Percentiles rank a stretch among this genome's conserved stretches.
These are phyloP conservation scores for Aspidoscelis tigris DNA, from an alignment of 2,113 vertebrate genomes.

Conservation along the genomic window DNA sequence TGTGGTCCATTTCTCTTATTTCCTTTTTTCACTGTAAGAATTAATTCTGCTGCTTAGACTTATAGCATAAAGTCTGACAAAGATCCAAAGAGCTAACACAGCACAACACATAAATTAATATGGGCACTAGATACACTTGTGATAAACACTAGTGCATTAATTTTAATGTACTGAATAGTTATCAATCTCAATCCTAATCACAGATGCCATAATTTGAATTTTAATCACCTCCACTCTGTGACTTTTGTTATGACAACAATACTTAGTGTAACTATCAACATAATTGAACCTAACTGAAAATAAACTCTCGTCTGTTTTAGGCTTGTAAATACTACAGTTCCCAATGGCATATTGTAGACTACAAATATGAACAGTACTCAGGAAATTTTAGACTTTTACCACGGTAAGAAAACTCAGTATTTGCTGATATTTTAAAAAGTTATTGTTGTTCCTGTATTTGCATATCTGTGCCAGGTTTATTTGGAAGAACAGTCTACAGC, in stretches of 20 bases:
- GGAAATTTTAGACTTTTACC: constrained; percentile 92
- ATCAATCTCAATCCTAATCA: neutral
- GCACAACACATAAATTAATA: neutral
- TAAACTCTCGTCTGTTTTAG: constrained; percentile 72
- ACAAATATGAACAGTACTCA: constrained; percentile 92
- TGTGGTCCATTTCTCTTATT: neutral
- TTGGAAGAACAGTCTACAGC: neutral
- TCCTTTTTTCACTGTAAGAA: neutral
- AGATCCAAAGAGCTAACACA: neutral
- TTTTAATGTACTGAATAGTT: neutral
- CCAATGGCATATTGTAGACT: constrained; percentile 90
- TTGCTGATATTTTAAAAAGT: neutral
- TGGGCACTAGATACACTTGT: neutral
- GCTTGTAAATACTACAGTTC: constrained; percentile 97
- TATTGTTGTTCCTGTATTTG: constrained; percentile 24
- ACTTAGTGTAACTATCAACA: constrained; percentile 26
- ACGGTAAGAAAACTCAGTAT: constrained; percentile 78
- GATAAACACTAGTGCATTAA: neutral
- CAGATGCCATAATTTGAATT: neutral
- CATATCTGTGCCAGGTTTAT: neutral
- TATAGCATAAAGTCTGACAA: neutral
- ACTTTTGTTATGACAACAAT: neutral
- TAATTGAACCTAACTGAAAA: neutral
- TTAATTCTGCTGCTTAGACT: neutral
- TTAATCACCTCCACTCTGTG: neutral